A percentile compares a stretch with the other conserved stretches of the same genome.
Conservation (phyloP, 1,140 invertebrate species). For the Drosophila erecta region DNA sequence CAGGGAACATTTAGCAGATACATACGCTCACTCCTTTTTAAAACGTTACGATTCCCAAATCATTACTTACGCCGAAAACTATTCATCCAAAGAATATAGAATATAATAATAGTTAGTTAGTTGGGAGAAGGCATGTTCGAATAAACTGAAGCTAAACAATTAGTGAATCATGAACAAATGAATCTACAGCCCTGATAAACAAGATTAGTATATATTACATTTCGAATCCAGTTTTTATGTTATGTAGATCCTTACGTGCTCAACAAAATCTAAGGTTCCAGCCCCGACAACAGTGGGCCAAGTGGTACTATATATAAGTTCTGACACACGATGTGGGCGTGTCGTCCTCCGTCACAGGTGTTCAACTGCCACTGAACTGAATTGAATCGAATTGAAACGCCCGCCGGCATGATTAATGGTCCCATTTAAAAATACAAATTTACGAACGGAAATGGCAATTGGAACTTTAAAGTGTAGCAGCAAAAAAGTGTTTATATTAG, state of each 20-base stretch:
- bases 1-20: not conserved
- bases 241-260: not conserved
- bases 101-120: too few relatives aligned
- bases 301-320: conserved; percentile 3
- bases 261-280: not conserved
- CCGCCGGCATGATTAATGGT: conserved; percentile 29
- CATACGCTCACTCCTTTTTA: not conserved
- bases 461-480: not conserved
- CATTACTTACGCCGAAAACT: not conserved
- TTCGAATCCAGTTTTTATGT: not conserved
- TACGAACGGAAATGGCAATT: conserved; percentile 11
- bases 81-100: too few relatives aligned
- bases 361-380: conserved; percentile 21
- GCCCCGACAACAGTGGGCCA: not conserved
- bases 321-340: conserved; percentile 24
- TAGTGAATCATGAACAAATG: not conserved
- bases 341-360: conserved; percentile 27
- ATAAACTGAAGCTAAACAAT: not conserved
- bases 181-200: not conserved
- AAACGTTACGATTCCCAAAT: not conserved
- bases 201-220: not conserved
- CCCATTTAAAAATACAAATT: conserved; percentile 24
- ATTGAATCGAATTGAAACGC: conserved; percentile 8
- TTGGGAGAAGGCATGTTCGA: too few relatives aligned
- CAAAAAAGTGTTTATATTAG: not conserved